Conservation (phyloP, 2,113 vertebrate species). For the Corythaeola cristata region DNA sequence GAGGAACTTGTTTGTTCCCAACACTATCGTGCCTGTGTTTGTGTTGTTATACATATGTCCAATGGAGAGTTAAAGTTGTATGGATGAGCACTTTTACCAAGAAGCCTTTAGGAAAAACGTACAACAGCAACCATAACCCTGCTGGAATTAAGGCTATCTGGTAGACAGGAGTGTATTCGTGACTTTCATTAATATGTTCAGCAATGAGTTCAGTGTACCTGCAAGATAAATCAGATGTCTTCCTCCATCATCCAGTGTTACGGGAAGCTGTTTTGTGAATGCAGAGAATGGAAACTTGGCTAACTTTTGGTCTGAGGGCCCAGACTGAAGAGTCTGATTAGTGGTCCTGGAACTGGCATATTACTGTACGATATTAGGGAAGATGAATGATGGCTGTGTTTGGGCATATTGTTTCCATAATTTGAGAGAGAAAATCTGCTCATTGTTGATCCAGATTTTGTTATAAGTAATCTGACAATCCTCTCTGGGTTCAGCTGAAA, state of each 20-base stretch:
- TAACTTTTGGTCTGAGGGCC: not conserved
- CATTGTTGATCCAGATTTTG: not conserved
- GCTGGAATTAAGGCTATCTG: not conserved
- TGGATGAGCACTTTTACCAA: not conserved
- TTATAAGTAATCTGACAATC: not conserved
- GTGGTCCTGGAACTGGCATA: not conserved
- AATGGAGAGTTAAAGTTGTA: not conserved
- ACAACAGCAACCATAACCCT: not conserved
- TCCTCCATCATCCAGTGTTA: not conserved
- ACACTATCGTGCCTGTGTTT: not conserved
- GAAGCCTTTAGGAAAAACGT: not conserved
- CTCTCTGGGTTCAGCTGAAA: not conserved
- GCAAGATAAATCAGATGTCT: not conserved
- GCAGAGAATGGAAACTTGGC: constrained; percentile 26
- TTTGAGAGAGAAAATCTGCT: not conserved
- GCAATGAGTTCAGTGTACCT: not conserved
- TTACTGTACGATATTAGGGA: not conserved
- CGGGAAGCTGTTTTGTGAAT: not conserved
- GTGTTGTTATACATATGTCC: accelerated
- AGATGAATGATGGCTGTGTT: not conserved
- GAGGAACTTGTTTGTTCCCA: not conserved
- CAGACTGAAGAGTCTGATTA: not conserved
- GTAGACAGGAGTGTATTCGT: not conserved
- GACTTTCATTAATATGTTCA: not conserved
- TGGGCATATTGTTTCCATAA: not conserved